Evolutionary conservation across 2,113 vertebrate species (phyloP).

Genomic region (Anhinga rufa): DNA sequence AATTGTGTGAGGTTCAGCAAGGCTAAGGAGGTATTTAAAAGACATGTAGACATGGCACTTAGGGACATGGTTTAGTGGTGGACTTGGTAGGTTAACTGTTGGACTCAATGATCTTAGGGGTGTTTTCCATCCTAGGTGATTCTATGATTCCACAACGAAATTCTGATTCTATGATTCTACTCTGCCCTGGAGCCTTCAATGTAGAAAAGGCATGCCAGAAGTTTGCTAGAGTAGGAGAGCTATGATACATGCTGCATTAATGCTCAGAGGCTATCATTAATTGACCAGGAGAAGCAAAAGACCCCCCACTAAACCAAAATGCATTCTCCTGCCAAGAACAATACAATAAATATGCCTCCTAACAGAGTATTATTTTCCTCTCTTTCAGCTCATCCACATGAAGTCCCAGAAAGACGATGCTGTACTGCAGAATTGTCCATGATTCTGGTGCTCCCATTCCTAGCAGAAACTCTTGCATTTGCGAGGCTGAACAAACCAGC

Average conservation of each 20-base stretch:
- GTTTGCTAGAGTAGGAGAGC: neutral
- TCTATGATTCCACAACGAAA: neutral
- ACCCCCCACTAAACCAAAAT: neutral
- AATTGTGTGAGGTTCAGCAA: neutral
- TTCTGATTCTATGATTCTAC: neutral
- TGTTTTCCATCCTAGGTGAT: neutral
- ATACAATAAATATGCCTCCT: neutral
- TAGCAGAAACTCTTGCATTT: neutral
- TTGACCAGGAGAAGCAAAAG: neutral
- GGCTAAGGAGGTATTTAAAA: neutral
- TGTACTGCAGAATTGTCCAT: neutral
- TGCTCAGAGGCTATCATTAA: neutral
- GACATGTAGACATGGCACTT: too few relatives aligned
- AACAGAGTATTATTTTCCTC: neutral
- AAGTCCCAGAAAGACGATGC: neutral
- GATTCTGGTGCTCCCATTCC: neutral
- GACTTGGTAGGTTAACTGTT: neutral
- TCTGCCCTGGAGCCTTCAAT: neutral
- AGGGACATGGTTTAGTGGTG: neutral
- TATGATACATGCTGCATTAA: neutral
- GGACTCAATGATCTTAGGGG: neutral
- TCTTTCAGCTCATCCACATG: neutral
- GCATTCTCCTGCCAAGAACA: neutral
- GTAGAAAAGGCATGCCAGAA: neutral
- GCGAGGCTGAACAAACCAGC: neutral